Percentiles rank a stretch among this genome's conserved stretches.
Conservation (phyloP, 2,797 vertebrate species). For the Tapirus indicus region DNA sequence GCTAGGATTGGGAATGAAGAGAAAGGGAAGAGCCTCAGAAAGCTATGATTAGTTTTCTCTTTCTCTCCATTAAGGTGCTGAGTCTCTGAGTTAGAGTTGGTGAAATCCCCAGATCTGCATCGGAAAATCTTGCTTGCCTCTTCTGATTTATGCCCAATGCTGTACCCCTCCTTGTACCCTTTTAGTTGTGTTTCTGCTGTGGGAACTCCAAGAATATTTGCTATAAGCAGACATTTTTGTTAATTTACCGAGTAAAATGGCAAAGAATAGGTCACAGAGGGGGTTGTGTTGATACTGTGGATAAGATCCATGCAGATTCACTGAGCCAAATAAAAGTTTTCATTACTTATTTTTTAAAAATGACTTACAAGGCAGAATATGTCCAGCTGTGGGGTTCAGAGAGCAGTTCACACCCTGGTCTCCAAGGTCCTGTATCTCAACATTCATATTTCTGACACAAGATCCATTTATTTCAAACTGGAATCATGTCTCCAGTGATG, state of each 20-base stretch:
- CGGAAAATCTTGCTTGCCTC: not conserved
- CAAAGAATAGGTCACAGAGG: not conserved
- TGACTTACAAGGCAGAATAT: not conserved
- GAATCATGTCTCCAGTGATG: not conserved
- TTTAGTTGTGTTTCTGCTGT: not conserved
- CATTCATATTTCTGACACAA: conserved; percentile 1
- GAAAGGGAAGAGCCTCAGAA: not conserved
- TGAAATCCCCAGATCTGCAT: not conserved
- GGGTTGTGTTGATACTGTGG: not conserved
- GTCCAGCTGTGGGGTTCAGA: conserved; percentile 2
- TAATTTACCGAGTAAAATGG: not conserved
- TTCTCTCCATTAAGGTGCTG: not conserved
- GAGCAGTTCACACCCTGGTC: conserved; percentile 19
- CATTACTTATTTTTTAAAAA: not conserved
- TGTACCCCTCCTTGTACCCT: not conserved
- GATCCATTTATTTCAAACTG: conserved; percentile 28
- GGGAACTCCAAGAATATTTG: not conserved
- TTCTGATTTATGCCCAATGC: not conserved
- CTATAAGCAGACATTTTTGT: not conserved
- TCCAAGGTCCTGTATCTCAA: not conserved
- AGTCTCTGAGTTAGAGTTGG: not conserved
- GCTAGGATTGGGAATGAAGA: not conserved
- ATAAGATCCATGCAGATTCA: conserved; percentile 14
- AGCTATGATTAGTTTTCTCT: not conserved
- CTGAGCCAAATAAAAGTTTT: not conserved